phyloP scores from a whole-genome alignment of 1,140 invertebrate genomes.

The Lutraria rhynchaena region DNA sequence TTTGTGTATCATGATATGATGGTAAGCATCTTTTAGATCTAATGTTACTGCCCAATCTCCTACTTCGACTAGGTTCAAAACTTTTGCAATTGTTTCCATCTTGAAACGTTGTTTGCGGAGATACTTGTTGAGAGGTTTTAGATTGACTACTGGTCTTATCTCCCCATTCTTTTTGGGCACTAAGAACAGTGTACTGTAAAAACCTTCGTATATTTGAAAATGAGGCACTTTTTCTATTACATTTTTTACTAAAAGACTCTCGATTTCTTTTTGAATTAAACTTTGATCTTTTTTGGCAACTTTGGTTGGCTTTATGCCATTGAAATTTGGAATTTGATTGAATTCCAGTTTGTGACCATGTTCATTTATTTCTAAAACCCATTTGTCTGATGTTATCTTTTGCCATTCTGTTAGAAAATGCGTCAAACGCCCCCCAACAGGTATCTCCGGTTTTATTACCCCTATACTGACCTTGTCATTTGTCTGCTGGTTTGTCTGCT shows the following conservation, averaged over 20 bases:
- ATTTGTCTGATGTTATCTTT: slow-evolving; percentile 48
- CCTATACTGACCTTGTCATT: not conserved
- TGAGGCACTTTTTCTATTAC: slow-evolving; percentile 32
- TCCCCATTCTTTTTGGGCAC: slow-evolving; percentile 44
- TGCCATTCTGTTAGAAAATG: slow-evolving; percentile 33
- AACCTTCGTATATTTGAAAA: slow-evolving; percentile 3
- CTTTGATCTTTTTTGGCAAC: not conserved
- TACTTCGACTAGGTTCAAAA: slow-evolving; percentile 39
- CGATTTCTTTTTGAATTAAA: slow-evolving; percentile 16
- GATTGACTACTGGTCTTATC: slow-evolving; percentile 41
- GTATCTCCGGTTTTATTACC: slow-evolving; percentile 5
- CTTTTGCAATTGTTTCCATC: slow-evolving; percentile 44
- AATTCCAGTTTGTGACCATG: slow-evolving; percentile 55
- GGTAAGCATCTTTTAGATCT: slow-evolving; percentile 47
- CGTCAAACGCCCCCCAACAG: slow-evolving; percentile 32
- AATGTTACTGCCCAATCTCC: slow-evolving; percentile 49
- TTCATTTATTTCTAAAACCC: slow-evolving; percentile 52
- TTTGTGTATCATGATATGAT: slow-evolving; percentile 26
- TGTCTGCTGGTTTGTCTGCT: not conserved
- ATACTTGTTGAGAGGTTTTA: slow-evolving; percentile 49
- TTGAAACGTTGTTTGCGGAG: slow-evolving; percentile 53
- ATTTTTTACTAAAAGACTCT: slow-evolving; percentile 23
- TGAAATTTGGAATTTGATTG: not conserved
- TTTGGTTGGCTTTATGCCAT: slow-evolving; percentile 15
- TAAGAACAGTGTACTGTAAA: slow-evolving; percentile 50